Evolutionary conservation across 1,140 invertebrate genomes (phyloP).

Genomic region (Gonioctena quinquepunctata): DNA sequence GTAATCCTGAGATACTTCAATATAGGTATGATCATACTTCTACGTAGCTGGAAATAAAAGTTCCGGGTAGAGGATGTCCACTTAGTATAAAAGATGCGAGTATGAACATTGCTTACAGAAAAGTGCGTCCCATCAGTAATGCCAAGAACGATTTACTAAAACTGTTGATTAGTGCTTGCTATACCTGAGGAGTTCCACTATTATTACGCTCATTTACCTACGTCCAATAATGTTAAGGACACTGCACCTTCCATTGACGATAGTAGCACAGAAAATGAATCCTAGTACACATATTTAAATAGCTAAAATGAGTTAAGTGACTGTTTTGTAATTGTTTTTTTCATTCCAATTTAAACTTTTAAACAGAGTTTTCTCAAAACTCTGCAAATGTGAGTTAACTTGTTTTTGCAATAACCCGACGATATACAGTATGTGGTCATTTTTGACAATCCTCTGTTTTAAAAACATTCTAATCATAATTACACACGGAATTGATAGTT

Average conservation of each 20-base stretch:
- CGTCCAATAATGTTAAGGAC: no score
- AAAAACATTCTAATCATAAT: no score
- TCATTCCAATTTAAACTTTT: neutral
- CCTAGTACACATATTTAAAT: neutral
- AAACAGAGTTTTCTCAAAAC: neutral
- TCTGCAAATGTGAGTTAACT: neutral
- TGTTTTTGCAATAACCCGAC: neutral
- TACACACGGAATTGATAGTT: no score
- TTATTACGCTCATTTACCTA: no score
- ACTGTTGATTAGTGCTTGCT: neutral
- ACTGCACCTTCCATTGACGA: no score
- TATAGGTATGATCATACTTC: constrained; percentile 19
- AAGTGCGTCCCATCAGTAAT: neutral
- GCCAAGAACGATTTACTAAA: neutral
- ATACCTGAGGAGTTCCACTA: neutral
- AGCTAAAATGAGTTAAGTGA: neutral
- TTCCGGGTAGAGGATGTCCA: constrained; percentile 11
- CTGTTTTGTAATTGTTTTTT: neutral
- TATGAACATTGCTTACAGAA: neutral
- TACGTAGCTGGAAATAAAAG: neutral
- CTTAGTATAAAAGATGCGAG: no score
- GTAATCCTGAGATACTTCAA: constrained; percentile 15
- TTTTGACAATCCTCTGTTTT: no score
- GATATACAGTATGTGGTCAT: no score
- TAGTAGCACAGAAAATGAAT: neutral